Conservation (phyloP, 1,140 invertebrate species). For the Marisa cornuarietis region DNA sequence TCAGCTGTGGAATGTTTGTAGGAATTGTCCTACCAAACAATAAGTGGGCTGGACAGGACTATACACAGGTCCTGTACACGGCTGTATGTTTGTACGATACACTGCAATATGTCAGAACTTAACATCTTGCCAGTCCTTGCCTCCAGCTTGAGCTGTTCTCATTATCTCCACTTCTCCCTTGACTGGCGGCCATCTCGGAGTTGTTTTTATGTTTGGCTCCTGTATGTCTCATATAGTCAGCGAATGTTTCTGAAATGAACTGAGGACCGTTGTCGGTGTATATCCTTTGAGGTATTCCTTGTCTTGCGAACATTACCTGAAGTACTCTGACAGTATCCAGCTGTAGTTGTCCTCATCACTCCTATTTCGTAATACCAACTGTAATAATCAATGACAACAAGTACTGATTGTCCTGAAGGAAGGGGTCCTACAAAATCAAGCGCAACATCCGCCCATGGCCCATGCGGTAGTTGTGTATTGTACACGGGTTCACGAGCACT, state of each 20-base stretch:
- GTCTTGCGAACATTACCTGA: constrained; percentile 26
- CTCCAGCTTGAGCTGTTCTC: too few species aligned
- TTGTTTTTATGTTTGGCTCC: constrained; percentile 27
- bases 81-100: too few species aligned
- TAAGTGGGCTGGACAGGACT: too few species aligned
- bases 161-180: too few species aligned
- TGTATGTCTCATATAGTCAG: constrained; percentile 15
- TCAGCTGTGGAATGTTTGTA: too few species aligned
- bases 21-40: too few species aligned
- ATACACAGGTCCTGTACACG: too few species aligned
- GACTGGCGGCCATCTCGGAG: constrained; percentile 36
- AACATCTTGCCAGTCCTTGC: too few species aligned
- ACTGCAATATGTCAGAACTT: too few species aligned
- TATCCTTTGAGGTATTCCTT: constrained; percentile 33
- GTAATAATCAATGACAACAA: constrained; percentile 38
- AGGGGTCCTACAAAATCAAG: constrained; percentile 40
- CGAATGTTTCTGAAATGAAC: constrained; percentile 27
- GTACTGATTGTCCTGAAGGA: constrained; percentile 34
- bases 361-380: constrained; percentile 34
- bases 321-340: constrained; percentile 17
- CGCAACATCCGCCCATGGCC: too few species aligned
- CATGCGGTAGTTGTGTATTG: neutral
- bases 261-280: constrained; percentile 35
- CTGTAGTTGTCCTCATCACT: constrained; percentile 27
- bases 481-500: too few species aligned